These are phyloP conservation scores for Clostera curtula DNA, from an alignment of 2,888 invertebrate genomes.

Conservation along the genomic window DNA sequence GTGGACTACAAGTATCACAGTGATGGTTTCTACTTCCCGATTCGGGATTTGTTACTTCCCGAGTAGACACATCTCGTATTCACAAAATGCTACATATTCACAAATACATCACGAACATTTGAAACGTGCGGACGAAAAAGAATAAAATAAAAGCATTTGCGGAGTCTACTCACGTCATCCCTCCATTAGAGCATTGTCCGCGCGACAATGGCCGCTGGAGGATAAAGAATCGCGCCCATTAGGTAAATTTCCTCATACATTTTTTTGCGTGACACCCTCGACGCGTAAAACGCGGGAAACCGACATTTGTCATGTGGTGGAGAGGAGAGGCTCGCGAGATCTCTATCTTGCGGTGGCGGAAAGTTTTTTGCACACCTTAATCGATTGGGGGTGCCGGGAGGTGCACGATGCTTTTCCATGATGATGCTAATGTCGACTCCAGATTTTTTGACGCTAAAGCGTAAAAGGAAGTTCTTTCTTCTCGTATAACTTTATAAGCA, in stretches of 20 bases:
- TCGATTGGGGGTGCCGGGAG: slow-evolving; percentile 38
- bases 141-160: slow-evolving; percentile 38
- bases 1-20: too few species aligned
- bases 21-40: not conserved
- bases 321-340: slow-evolving; percentile 40
- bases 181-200: slow-evolving; percentile 71
- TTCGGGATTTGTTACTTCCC: too few species aligned
- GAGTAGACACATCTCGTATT: slow-evolving; percentile 4
- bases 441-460: too few species aligned
- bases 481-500: too few species aligned
- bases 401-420: too few species aligned
- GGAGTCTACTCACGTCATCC: slow-evolving; percentile 67
- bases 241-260: slow-evolving; percentile 75
- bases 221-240: slow-evolving; percentile 73
- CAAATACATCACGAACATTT: slow-evolving; percentile 31
- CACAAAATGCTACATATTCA: slow-evolving; percentile 23
- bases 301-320: slow-evolving; percentile 63
- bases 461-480: too few species aligned
- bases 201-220: slow-evolving; percentile 62
- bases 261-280: slow-evolving; percentile 71
- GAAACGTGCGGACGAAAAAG: slow-evolving; percentile 36
- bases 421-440: too few species aligned
- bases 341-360: slow-evolving; percentile 50
- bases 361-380: slow-evolving; percentile 45
- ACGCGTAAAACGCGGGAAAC: slow-evolving; percentile 53